Percentiles rank a stretch among this genome's conserved stretches.
Conservation (phyloP, 2,888 invertebrate genomes). For the Amiota mariae region DNA sequence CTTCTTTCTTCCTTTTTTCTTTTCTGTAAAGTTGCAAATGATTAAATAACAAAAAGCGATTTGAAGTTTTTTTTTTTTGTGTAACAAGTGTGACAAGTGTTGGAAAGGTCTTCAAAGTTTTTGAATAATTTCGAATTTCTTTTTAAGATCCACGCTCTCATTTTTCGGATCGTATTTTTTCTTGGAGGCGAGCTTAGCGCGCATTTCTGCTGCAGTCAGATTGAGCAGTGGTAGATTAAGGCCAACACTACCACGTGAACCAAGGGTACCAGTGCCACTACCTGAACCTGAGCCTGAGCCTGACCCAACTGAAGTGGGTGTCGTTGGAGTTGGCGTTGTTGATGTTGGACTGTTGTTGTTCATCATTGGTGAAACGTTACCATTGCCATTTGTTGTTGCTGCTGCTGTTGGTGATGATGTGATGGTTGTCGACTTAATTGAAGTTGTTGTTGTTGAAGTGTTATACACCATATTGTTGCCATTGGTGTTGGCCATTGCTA, state of each 20-base stretch:
- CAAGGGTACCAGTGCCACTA: slow-evolving; percentile 48
- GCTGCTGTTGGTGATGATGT: slow-evolving; percentile 6
- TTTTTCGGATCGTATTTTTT: slow-evolving; percentile 94
- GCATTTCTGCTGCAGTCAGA: slow-evolving; percentile 88
- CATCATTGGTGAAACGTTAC: slow-evolving; percentile 35
- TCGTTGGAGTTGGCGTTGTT: slow-evolving; percentile 34
- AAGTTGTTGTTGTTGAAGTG: slow-evolving; percentile 32
- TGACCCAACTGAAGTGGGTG: slow-evolving; percentile 39
- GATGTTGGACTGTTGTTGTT: slow-evolving; percentile 34
- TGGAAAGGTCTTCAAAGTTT: slow-evolving; percentile 79
- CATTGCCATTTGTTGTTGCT: slow-evolving; percentile 29
- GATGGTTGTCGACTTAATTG: slow-evolving; percentile 39
- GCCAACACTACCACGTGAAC: slow-evolving; percentile 46
- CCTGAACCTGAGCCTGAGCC: slow-evolving; percentile 46
- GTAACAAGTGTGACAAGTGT: slow-evolving; percentile 15
- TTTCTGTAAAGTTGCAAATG: not conserved
- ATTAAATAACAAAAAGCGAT: slow-evolving; percentile 2
- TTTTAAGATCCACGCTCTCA: slow-evolving; percentile 90
- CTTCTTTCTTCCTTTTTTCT: not conserved
- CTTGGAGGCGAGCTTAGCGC: slow-evolving; percentile 87
- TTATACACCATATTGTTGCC: slow-evolving; percentile 48
- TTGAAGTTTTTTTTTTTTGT: slow-evolving; percentile 28
- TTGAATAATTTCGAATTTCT: slow-evolving; percentile 95
- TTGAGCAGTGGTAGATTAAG: slow-evolving; percentile 84
- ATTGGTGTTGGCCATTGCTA: slow-evolving; percentile 51